Percentiles rank a stretch among this genome's conserved stretches.
These are phyloP conservation scores for Suncus etruscus DNA, from an alignment of 2,113 vertebrate genomes.

Conservation along the genomic window DNA sequence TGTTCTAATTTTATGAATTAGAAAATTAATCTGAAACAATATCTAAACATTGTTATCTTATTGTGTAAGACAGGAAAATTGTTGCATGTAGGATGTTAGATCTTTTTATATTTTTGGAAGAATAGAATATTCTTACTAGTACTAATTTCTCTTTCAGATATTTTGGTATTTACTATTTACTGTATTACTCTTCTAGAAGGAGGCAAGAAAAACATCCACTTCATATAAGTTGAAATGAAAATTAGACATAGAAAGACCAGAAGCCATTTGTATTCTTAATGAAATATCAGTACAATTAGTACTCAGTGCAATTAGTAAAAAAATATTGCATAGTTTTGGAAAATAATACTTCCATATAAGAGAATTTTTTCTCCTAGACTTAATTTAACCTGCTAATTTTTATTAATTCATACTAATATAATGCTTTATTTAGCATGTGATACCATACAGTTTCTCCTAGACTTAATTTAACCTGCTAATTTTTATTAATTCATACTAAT, in stretches of 20 bases:
- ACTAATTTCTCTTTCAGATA: background rate
- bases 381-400: background rate
- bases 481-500: background rate
- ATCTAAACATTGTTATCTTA: background rate
- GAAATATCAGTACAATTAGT: background rate
- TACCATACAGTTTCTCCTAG: background rate
- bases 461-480: background rate
- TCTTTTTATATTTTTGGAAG: background rate
- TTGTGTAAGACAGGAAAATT: background rate
- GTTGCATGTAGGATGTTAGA: background rate
- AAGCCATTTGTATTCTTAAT: background rate
- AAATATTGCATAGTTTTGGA: background rate
- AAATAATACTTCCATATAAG: background rate
- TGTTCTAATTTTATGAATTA: constrained; percentile 8
- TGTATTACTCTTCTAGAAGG: background rate
- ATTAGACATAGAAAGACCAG: background rate
- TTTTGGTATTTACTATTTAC: background rate
- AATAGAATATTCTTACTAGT: background rate
- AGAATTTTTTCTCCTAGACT: background rate
- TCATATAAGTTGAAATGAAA: background rate
- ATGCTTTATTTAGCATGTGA: too few relatives aligned
- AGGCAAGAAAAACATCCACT: background rate
- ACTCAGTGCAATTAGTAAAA: too few relatives aligned
- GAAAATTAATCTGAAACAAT: background rate
- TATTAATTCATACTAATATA: background rate